These are phyloP conservation scores for Parotocinclus haroldoi DNA, from an alignment of 2,797 vertebrate species.

Conservation along the genomic window DNA sequence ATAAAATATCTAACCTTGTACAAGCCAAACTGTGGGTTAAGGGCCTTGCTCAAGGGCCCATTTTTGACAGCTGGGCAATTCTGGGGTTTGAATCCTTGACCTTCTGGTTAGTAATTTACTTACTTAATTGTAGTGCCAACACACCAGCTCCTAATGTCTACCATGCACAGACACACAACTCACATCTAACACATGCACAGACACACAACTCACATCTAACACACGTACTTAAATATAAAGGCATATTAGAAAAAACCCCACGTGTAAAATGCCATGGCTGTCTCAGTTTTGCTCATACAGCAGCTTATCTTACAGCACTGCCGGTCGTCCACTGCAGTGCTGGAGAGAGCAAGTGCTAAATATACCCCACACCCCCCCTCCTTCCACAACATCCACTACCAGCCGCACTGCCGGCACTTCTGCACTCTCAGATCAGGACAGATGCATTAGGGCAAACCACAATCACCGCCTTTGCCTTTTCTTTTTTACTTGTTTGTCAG, in stretches of 20 bases:
- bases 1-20: too few relatives aligned
- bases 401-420: conserved; percentile 46
- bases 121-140: too few relatives aligned
- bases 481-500: conserved; percentile 39
- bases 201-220: too few relatives aligned
- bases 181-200: too few relatives aligned
- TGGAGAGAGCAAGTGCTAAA: conserved; percentile 78
- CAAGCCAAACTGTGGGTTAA: too few relatives aligned
- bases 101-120: too few relatives aligned
- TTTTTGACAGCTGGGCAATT: too few relatives aligned
- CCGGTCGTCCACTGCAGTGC: conserved; percentile 66
- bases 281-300: conserved; percentile 2
- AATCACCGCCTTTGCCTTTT: conserved; percentile 26
- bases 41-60: too few relatives aligned
- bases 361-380: conserved; percentile 54
- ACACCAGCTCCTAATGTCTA: too few relatives aligned
- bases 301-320: conserved; percentile 59
- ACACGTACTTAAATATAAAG: background rate
- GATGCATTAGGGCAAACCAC: conserved; percentile 65
- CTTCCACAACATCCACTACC: conserved; percentile 38
- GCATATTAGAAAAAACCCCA: background rate
- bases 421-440: conserved; percentile 52
- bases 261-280: conserved; percentile 15
- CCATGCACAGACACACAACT: too few relatives aligned
- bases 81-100: too few relatives aligned